Evolutionary conservation across 1,140 invertebrate species (phyloP), one percentile per base, ranked within the genome.

Genomic region (Anoplolepis gracilipes): DNA sequence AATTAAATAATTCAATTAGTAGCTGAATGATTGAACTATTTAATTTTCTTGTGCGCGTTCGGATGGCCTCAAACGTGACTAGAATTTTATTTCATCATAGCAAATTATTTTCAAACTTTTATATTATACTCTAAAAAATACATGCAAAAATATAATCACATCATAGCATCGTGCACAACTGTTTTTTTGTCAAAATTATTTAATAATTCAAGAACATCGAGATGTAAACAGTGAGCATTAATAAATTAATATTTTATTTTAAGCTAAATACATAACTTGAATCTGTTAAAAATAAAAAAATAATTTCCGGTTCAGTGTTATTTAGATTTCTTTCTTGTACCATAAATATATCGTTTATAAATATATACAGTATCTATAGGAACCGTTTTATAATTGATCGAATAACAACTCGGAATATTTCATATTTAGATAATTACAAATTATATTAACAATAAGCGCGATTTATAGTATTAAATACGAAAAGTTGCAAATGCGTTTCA

Each of bases 51-150:
- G 11, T 61, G 19, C 19, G 19, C 42, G 8, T 84, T 62, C 2
- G 8, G n/a, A n/a, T 49, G 2, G 10, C 22, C 46, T 1, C 22
- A 65, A 84, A 64, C 42, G 59, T 77, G 59, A 84, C 33, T 84
- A 30, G 42, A 84, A 84, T 84, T n/a, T 77, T 39, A 30, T 1
- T 76, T 46, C 53, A 62, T 84, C 61, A 53, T 55, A 22, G 30
- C 39, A 57, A 49, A 36, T 13, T 49, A 75, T 75, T 77, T 10
- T 61, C 30, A 39, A 76, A 73, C 55, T 84, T 76, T 76, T 77
- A 77, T 53, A 42, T 77, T 77, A 19, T n/a, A 28, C 22, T 65
- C 55, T 22, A 46, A 59, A 61, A 30, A 39, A 61, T 11, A 39
- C 16, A 8, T 11, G 30, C 53, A 16, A 55, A 8, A 39, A 69